Evolutionary conservation across 2,797 vertebrate species (phyloP).

Genomic region (Notamacropus eugenii): DNA sequence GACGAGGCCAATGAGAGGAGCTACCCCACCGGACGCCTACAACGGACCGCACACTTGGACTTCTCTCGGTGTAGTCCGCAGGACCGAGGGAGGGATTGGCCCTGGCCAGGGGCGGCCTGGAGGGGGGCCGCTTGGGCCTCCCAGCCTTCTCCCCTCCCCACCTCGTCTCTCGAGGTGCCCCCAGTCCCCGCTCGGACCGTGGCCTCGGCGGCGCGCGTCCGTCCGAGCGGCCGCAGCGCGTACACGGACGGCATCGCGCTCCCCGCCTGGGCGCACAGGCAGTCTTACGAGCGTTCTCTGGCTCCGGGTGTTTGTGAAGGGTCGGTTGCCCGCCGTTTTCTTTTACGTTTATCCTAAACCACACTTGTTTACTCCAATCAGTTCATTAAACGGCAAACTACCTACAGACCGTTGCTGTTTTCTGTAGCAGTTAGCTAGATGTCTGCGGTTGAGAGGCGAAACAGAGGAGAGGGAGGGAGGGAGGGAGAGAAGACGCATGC

Average conservation of each 20-base stretch:
- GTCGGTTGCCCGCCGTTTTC: conserved; percentile 10
- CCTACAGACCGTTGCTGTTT: not conserved
- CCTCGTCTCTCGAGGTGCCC: no score
- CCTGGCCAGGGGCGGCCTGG: no score
- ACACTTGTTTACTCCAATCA: conserved; percentile 26
- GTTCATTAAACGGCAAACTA: not conserved
- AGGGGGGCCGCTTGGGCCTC: no score
- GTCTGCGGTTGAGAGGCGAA: not conserved
- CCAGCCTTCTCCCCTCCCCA: no score
- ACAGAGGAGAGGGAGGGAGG: not conserved
- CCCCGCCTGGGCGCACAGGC: no score
- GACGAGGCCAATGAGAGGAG: no score
- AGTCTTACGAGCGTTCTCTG: not conserved
- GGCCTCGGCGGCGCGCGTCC: no score
- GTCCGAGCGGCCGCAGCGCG: accelerated
- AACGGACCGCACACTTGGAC: no score
- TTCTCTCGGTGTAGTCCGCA: no score
- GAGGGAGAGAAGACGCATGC: conserved; percentile 52
- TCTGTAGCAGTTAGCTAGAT: not conserved
- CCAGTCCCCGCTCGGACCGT: no score
- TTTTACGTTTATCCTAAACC: conserved; percentile 21
- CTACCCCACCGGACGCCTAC: no score
- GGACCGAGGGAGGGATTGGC: no score
- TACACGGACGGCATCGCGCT: not conserved
- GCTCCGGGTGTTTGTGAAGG: not conserved